Base-by-base conservation (phyloP, 1,140 invertebrate species). In the Probaryconus sp. region DNA sequence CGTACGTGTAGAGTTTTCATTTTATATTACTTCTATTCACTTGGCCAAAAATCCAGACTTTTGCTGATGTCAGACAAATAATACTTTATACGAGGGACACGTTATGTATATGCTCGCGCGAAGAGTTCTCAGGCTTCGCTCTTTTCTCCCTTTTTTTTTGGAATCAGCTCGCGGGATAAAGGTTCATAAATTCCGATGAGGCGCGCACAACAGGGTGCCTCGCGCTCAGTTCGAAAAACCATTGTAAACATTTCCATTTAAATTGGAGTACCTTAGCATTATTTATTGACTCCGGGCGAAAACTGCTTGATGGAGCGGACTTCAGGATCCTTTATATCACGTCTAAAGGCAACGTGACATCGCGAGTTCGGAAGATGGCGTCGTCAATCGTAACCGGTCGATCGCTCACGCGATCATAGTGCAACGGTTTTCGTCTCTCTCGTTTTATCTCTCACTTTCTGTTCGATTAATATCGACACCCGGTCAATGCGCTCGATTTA, bases 291-390 rank as follows among this genome's bases (percentile, higher is more conserved):
- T 26, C 5, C 2, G 20, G 20, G 9, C 11, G 9, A 53, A 38
- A 33, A 17, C 30, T 24, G 21, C 6, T 21, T 3, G 5, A 5
- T 21, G 5, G 14, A 37, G 20, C 13, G 17, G n/a, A 53, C 37
- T 37, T 33, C 33, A 20, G 24, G 14, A 33, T n/a, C 6, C 18
- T n/a, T 5, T 20, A 53, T 37, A 53, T 24, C 5, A 14, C n/a
- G n/a, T n/a, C n/a, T 18, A 50, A 20, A 33, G 31, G 31, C 20
- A 11, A 24, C 31, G 37, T 26, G 67, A 68, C 63, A 53, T 78
- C 79, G 78, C 79, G 79, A 78, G 70, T 67, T 60, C 60, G 40
- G 51, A 48, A 68, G 75, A 80, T 61, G 56, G 77, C 58, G 65
- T 77, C 30, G 77, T 78, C n/a, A 78, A 80, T 80, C 77, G 75